phyloP scores from a whole-genome alignment of 2,888 invertebrate species.

The Trichacis sp. region DNA sequence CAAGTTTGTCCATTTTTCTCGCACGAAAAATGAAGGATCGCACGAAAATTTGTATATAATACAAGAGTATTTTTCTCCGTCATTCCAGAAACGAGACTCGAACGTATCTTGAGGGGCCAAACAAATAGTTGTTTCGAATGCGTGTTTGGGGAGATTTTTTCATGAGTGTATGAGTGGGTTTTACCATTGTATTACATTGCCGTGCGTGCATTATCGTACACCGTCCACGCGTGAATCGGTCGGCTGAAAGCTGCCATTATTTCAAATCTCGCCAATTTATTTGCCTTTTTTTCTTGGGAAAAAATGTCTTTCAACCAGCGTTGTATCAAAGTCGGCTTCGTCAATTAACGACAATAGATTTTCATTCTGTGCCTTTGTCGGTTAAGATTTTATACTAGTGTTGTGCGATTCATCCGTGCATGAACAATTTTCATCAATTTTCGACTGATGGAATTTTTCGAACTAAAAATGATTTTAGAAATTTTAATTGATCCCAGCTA shows the following conservation, averaged over 20 bases:
- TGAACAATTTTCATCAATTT: too few species aligned
- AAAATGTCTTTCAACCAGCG: too few species aligned
- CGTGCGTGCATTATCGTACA: conserved; percentile 21
- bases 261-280: too few species aligned
- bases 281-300: too few species aligned
- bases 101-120: conserved; percentile 5
- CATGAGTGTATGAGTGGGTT: conserved; percentile 23
- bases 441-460: too few species aligned
- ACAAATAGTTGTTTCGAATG: background rate
- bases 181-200: conserved; percentile 17
- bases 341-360: conserved; percentile 16
- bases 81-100: background rate
- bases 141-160: background rate
- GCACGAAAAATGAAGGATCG: too few species aligned
- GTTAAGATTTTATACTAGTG: too few species aligned
- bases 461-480: too few species aligned
- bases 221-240: conserved; percentile 24
- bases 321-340: conserved; percentile 41
- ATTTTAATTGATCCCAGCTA: too few species aligned
- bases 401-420: too few species aligned
- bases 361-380: conserved; percentile 4
- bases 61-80: background rate
- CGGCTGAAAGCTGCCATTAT: conserved; percentile 10
- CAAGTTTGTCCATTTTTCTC: too few species aligned
- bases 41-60: background rate